Base-by-base conservation (phyloP, 2,888 invertebrate genomes). In the Ophion obscuratus region DNA sequence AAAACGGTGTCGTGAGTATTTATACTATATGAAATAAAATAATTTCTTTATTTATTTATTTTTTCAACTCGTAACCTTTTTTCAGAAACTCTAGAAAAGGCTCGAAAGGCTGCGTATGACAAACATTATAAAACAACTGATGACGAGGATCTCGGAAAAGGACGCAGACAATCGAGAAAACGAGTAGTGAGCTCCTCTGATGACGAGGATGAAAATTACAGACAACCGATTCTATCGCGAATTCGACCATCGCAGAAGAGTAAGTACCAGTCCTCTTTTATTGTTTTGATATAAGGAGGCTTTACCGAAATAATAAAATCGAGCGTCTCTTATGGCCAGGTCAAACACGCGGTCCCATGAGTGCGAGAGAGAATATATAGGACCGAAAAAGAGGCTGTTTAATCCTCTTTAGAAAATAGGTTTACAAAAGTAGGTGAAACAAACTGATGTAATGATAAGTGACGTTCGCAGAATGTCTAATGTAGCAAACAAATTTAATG, bases 51-150 rank as follows among this genome's bases (percentile, higher is more conserved):
- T 11, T 53, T 57, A 64, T 66, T 47, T 53, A 40, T 57, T 66
- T 66, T 76, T 36, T 66, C 20, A 76, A 76, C 66, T 53, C 36
- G 20, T 66, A 66, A 66, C 53, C 53, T 31, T 76, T 62, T 66
- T 76, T 53, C 20, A 76, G 76, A 66, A 76, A 53, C 66, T 66
- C 20, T 66, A 31, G 66, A 66, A 76, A 76, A 76, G 20, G 66
- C 53, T 76, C 76, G 77, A 36, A 83, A 83, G 47, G 71, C 62
- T 62, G 83, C 64, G 20, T 31, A 71, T 31, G 36, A 83, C 57
- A 71, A 70, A 44, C 20, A 73, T 76, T 77, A 83, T 70, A 83
- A 83, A 77, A 83, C 77, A 11, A 77, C 83, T 66, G 83, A 83
- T 71, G 71, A 83, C 57, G 71, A 83, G 61, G 66, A 77, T 44